Conservation (phyloP, 2,113 vertebrate genomes). For the Sceloporus undulatus region DNA sequence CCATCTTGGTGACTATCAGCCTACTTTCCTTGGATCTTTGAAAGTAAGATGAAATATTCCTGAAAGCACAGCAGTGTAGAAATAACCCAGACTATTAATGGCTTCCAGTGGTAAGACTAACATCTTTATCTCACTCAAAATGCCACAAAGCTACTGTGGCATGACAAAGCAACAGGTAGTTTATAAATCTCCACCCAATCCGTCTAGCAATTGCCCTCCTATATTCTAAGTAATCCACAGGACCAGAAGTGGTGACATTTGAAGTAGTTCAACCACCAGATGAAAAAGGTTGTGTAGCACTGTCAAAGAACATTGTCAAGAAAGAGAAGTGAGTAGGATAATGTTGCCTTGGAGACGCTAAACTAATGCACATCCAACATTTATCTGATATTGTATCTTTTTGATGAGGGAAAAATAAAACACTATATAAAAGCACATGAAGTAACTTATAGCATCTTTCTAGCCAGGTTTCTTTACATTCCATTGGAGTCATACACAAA, state of each 20-base stretch:
- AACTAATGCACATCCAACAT: not conserved
- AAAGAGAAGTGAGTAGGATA: conserved; percentile 15
- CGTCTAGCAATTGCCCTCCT: not conserved
- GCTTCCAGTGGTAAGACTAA: conserved; percentile 48
- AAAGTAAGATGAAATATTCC: conserved; percentile 56
- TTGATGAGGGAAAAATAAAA: not conserved
- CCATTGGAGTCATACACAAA: not conserved
- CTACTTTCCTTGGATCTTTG: conserved; percentile 57
- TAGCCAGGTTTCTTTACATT: not conserved
- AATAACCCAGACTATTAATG: conserved; percentile 59
- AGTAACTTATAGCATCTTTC: not conserved
- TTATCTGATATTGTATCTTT: not conserved
- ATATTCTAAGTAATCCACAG: conserved; percentile 33
- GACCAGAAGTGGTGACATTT: not conserved
- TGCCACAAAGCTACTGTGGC: conserved; percentile 45
- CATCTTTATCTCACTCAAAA: conserved; percentile 60
- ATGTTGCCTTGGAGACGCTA: not conserved
- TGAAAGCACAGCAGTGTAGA: conserved; percentile 50
- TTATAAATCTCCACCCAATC: conserved; percentile 27
- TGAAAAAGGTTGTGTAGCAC: conserved; percentile 18
- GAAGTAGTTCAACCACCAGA: conserved; percentile 25
- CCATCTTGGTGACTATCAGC: conserved; percentile 45
- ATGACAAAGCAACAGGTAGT: conserved; percentile 34
- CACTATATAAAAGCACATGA: not conserved
- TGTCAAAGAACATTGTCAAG: not conserved